Base-by-base conservation (phyloP, 2,888 invertebrate genomes). In the Drosophila melanosoma region DNA sequence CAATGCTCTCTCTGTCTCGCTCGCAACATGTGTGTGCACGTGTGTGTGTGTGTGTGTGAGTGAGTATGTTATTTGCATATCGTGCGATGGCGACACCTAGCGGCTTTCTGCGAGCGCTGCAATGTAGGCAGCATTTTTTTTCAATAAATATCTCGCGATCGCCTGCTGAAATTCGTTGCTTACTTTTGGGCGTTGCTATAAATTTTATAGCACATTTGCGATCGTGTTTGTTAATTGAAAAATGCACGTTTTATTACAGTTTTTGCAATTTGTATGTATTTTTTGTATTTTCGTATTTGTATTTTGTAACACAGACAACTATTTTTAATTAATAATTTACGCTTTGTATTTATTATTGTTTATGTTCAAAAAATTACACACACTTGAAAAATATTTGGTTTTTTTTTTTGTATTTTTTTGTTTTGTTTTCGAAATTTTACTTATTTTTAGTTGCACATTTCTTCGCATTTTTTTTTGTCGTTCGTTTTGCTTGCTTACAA, bases 281-380 rank as follows among this genome's bases (percentile, higher is more conserved):
- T 87, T 87, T 79, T 79, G 81, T 79, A 86, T 76, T 83, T 87
- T 78, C 68, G 71, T 80, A 74, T 83, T 83, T 82, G 83, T 87
- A 78, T 89, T 89, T 88, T 63, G 73, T 87, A 87, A 87, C 87
- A 87, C 87, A 87, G 87, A 87, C 87, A 87, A 87, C 87, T 87
- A 87, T 87, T 85, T 64, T 76, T 82, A 88, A 83, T 83, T 82
- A 83, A 83, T 85, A 82, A 81, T 81, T 88, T 86, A 86, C 81
- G 77, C 56, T 79, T 82, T 74, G 60, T 74, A 68, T 75, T 80
- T 73, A 57, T 85, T 86, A 86, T 86, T 87, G 82, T 87, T 78
- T 87, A 81, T 75, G 68, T 87, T 87, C 87, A 87, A 87, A 87
- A 87, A 87, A 87, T 89, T 87, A 87, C 89, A 87, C 89, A 87